phyloP scores from a whole-genome alignment of 1,140 invertebrate species.

The Halyomorpha halys region DNA sequence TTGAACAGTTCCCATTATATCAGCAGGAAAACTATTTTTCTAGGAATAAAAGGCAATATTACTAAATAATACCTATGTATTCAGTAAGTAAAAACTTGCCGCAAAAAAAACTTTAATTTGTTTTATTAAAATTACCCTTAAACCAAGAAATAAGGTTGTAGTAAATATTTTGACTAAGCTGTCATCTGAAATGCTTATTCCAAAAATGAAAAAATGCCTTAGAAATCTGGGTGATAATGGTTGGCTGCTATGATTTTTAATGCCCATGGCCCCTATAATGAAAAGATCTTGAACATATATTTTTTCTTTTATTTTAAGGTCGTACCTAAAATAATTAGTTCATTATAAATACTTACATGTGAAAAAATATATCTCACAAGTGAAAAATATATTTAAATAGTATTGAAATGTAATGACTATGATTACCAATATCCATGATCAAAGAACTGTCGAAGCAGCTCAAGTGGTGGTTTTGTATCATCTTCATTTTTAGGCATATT shows the following conservation, averaged over 20 bases:
- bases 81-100: too few species aligned
- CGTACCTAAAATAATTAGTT: neutral
- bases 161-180: slow-evolving; percentile 76
- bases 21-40: slow-evolving; percentile 65
- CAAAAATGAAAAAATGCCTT: slow-evolving; percentile 74
- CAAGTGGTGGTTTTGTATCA: slow-evolving; percentile 82
- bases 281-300: neutral
- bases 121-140: slow-evolving; percentile 26
- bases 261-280: neutral
- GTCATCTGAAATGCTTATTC: slow-evolving; percentile 73
- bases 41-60: slow-evolving; percentile 29
- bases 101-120: neutral
- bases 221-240: slow-evolving; percentile 70
- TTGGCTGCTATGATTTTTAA: slow-evolving; percentile 43
- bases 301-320: neutral
- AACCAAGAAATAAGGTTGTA: slow-evolving; percentile 60
- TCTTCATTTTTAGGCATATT: slow-evolving; percentile 80
- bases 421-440: slow-evolving; percentile 64
- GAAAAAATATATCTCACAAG: too few species aligned
- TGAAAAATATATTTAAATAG: too few species aligned
- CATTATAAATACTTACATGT: too few species aligned
- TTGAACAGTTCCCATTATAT: slow-evolving; percentile 56
- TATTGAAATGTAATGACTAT: neutral
- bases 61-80: too few species aligned
- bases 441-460: slow-evolving; percentile 76